These are phyloP conservation scores for Bedellia somnulentella DNA, from an alignment of 2,888 invertebrate genomes.

Conservation along the genomic window DNA sequence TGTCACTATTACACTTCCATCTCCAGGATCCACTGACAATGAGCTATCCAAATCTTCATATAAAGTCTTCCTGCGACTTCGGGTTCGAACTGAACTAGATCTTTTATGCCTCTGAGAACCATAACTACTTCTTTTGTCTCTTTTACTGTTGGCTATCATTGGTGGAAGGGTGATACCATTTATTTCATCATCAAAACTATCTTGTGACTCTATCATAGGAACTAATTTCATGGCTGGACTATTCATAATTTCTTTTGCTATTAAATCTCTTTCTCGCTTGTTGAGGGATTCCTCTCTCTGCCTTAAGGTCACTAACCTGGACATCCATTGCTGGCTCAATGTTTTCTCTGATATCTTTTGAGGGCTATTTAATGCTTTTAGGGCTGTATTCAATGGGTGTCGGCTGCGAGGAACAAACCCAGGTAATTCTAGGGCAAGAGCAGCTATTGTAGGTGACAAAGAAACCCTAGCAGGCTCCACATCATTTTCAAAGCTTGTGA, in stretches of 20 bases:
- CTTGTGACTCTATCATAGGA: slow-evolving; percentile 18
- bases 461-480: slow-evolving; percentile 16
- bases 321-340: slow-evolving; percentile 59
- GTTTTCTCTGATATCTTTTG: slow-evolving; percentile 56
- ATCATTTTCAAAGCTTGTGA: slow-evolving; percentile 9
- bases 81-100: slow-evolving; percentile 23
- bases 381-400: slow-evolving; percentile 24
- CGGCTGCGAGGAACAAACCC: slow-evolving; percentile 46
- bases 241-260: slow-evolving; percentile 41
- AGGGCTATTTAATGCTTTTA: slow-evolving; percentile 25
- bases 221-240: slow-evolving; percentile 34
- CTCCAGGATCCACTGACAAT: slow-evolving; percentile 59
- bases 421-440: slow-evolving; percentile 46
- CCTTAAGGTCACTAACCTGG: slow-evolving; percentile 50
- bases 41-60: slow-evolving; percentile 64
- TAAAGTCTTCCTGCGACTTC: slow-evolving; percentile 32
- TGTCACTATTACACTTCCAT: slow-evolving; percentile 55
- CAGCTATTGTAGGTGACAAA: slow-evolving; percentile 45
- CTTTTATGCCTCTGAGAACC: slow-evolving; percentile 26
- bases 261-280: slow-evolving; percentile 46
- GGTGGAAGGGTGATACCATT: slow-evolving; percentile 47
- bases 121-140: slow-evolving; percentile 12
- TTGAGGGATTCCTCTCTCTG: slow-evolving; percentile 54
- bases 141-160: slow-evolving; percentile 19
- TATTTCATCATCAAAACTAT: slow-evolving; percentile 9